These are phyloP conservation scores for Glyptemys insculpta DNA, from an alignment of 2,797 vertebrate genomes.

Conservation along the genomic window DNA sequence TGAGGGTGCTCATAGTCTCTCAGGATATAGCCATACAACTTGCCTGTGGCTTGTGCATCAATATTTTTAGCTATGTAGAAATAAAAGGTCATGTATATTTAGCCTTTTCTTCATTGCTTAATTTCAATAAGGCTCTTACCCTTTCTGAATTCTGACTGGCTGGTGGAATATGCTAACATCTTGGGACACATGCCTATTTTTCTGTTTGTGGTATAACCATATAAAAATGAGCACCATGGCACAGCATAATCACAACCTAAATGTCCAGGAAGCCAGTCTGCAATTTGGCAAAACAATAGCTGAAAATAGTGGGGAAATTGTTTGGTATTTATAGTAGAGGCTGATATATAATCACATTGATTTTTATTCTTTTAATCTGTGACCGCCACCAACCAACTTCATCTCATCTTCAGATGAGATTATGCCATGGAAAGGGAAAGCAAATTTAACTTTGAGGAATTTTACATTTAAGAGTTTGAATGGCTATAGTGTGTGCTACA, in stretches of 20 bases:
- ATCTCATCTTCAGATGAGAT: not conserved
- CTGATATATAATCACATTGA: accelerated
- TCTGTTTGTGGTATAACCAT: not conserved
- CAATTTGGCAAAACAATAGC: not conserved
- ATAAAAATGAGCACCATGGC: not conserved
- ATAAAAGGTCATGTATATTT: accelerated
- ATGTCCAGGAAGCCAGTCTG: not conserved
- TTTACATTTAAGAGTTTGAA: accelerated
- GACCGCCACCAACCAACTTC: accelerated
- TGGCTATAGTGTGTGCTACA: not conserved
- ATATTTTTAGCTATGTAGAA: not conserved
- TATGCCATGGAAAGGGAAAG: not conserved
- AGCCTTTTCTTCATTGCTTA: conserved; percentile 40
- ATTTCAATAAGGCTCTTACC: conserved; percentile 1
- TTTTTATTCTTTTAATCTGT: not conserved
- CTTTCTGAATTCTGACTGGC: not conserved
- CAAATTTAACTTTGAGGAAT: not conserved
- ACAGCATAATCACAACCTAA: not conserved
- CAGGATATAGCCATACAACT: not conserved
- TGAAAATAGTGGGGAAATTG: not conserved
- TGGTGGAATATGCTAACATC: not conserved
- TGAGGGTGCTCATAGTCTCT: accelerated
- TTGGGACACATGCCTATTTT: not conserved
- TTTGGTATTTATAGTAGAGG: accelerated
- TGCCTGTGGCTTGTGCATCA: accelerated